These are phyloP conservation scores for Diplodus puntazzo DNA, from an alignment of 2,797 vertebrate genomes.

Conservation along the genomic window DNA sequence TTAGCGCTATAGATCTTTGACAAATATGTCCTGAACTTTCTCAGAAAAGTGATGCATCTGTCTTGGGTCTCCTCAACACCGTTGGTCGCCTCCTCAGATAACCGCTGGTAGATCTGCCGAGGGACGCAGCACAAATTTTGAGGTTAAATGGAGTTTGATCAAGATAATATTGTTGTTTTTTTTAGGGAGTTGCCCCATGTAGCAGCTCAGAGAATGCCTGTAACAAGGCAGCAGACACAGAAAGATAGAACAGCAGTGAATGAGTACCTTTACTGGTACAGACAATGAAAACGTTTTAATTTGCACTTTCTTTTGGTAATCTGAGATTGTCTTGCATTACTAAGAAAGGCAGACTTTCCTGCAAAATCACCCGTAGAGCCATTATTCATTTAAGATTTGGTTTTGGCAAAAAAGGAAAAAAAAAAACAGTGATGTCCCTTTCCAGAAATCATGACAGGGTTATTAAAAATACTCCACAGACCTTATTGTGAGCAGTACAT, in stretches of 20 bases:
- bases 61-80: slow-evolving; percentile 93
- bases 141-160: neutral
- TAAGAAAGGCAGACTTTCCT: too few relatives aligned
- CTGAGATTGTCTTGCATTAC: neutral
- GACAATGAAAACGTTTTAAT: neutral
- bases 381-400: too few relatives aligned
- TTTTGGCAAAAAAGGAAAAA: too few relatives aligned
- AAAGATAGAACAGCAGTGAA: neutral
- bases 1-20: slow-evolving; percentile 90
- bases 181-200: neutral
- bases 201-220: neutral
- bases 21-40: slow-evolving; percentile 90
- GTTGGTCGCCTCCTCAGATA: slow-evolving; percentile 93
- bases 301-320: neutral
- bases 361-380: too few relatives aligned
- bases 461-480: too few relatives aligned
- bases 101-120: slow-evolving; percentile 92
- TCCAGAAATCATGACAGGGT: too few relatives aligned
- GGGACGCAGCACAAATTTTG: neutral
- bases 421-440: too few relatives aligned
- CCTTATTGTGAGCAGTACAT: too few relatives aligned
- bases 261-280: neutral
- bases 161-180: neutral
- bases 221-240: neutral
- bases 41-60: slow-evolving; percentile 88